Conservation (phyloP, 2,888 invertebrate genomes). For the Rhagonycha lutea region DNA sequence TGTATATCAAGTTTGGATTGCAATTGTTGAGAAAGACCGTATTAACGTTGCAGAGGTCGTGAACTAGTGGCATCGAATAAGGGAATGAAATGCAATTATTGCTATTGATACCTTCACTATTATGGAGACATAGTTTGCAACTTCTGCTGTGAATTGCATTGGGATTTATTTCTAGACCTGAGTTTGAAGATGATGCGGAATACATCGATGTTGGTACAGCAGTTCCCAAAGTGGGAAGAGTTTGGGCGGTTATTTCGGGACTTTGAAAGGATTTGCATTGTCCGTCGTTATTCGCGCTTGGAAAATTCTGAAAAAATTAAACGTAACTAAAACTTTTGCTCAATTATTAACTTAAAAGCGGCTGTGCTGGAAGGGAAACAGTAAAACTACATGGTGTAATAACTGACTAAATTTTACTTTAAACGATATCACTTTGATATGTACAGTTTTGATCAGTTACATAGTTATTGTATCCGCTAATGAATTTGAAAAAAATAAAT, state of each 20-base stretch:
- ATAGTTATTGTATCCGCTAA: neutral
- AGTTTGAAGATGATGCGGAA: neutral
- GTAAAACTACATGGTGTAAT: neutral
- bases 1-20: constrained; percentile 22
- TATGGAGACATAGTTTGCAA: neutral
- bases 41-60: constrained; percentile 7
- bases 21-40: constrained; percentile 16
- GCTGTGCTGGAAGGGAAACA: neutral
- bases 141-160: neutral
- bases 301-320: neutral
- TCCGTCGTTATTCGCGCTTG: neutral
- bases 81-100: constrained; percentile 1
- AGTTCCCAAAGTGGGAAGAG: neutral
- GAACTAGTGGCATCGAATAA: constrained; percentile 5
- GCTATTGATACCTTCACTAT: neutral
- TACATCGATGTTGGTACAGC: neutral
- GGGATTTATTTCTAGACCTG: neutral
- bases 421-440: constrained; percentile 54
- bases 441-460: constrained; percentile 35
- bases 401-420: constrained; percentile 39
- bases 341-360: neutral
- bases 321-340: neutral
- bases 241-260: neutral
- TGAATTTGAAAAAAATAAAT: neutral
- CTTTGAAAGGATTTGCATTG: neutral